Evolutionary conservation across 1,140 invertebrate species (phyloP), one percentile per base, ranked within the genome.

Genomic region (Drosophila arizonae): DNA sequence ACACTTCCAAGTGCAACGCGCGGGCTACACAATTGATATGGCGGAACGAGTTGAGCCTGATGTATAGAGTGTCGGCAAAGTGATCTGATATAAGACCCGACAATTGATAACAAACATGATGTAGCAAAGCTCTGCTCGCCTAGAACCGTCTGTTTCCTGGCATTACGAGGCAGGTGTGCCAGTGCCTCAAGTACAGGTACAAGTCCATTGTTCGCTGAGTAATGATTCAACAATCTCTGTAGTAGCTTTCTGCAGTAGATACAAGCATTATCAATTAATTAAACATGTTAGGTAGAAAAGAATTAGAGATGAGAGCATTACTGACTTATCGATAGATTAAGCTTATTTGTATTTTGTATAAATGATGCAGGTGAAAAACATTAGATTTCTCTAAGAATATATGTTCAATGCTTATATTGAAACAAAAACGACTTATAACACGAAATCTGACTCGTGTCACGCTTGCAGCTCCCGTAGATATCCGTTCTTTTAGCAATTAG

Each of bases 1-100:
- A 9, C 56, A 26, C 15, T 39, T 56, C 63, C 73, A 60, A 54
- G 56, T 64, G 48, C 69, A 67, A 41, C 36, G 21, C 21, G 50
- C 21, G 50, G 62, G 60, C 68, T 74, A 85, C 74, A 77, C 69
- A 80, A 74, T 78, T 21, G 26, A 52, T 26, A 51, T 24, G 15
- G 30, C 9, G 56, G 6, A 45, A 28, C 21, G 11, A 17, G 6
- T 15, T 30, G 26, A 30, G 26, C n/a, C 43, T 28, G 24, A 6
- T 60, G 30, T 30, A 33, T 33, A 33, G 26, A 48, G 21, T 46
- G 57, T 46, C 43, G 1, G 15, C 36, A 24, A 60, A 60, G 26
- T 6, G 43, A 60, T 60, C 41, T 43, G 39, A 17, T 60, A 30
- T 46, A 46, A 30, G 41, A 26, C n/a, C 41, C 17, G 24, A 1